These are phyloP conservation scores for Urocyon cinereoargenteus DNA, from an alignment of 2,797 vertebrate species.

Conservation along the genomic window DNA sequence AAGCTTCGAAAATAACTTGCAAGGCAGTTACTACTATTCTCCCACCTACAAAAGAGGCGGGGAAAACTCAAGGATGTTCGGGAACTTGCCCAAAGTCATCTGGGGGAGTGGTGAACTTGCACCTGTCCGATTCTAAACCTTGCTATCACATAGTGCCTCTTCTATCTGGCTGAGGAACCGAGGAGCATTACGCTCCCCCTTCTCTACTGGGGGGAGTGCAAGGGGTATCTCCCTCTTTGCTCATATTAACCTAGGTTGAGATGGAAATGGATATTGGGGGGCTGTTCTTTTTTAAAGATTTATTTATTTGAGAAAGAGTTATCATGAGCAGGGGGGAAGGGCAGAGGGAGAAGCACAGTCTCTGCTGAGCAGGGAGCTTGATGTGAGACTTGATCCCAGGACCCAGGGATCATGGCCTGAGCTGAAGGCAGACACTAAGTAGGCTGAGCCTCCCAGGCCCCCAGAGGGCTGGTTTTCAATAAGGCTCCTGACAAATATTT, in stretches of 20 bases:
- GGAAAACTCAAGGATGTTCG: not conserved
- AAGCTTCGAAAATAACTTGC: not conserved
- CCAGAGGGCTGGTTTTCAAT: too few species aligned
- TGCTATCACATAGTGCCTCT: not conserved
- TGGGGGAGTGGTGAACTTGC: not conserved
- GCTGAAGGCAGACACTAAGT: too few species aligned
- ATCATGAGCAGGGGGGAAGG: too few species aligned
- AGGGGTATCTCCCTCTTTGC: not conserved
- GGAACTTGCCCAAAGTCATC: not conserved
- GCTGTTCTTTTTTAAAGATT: too few species aligned
- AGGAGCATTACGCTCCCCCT: not conserved
- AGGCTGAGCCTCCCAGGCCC: too few species aligned
- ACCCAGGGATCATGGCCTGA: too few species aligned
- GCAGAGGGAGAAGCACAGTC: too few species aligned
- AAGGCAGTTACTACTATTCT: not conserved
- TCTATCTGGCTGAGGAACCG: not conserved
- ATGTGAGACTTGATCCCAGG: too few species aligned
- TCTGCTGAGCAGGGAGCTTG: too few species aligned
- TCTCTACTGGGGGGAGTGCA: accelerated
- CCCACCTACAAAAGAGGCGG: not conserved
- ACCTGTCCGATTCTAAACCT: not conserved
- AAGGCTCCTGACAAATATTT: not conserved
- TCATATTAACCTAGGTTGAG: not conserved
- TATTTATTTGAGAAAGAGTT: too few species aligned
- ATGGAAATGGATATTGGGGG: not conserved